Percentiles rank a stretch among this genome's conserved stretches.
Evolutionary conservation across 2,113 vertebrate genomes (phyloP).

Genomic region (Pithys albifrons): DNA sequence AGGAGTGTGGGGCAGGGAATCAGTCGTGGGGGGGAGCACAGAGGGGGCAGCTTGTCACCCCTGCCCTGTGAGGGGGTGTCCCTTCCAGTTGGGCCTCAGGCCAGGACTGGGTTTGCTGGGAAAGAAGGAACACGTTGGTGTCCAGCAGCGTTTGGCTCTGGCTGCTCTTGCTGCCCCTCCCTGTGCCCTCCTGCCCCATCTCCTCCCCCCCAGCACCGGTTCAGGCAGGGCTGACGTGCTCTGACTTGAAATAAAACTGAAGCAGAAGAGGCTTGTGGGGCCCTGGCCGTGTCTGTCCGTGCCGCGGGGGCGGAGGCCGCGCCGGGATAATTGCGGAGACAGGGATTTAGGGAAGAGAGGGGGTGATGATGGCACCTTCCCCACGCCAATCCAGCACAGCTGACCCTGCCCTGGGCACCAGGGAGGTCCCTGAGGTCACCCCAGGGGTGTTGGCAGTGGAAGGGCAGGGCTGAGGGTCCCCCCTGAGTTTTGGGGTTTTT

Average conservation of each 20-base stretch:
- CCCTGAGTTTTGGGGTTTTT: neutral
- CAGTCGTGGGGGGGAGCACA: accelerated
- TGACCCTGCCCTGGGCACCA: neutral
- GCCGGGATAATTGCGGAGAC: neutral
- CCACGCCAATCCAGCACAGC: accelerated
- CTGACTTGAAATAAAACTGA: conserved; percentile 70
- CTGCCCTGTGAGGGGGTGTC: neutral
- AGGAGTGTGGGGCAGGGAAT: neutral
- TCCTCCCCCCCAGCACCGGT: neutral
- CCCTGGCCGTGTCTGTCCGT: conserved; percentile 33
- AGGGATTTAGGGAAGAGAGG: neutral
- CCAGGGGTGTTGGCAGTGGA: neutral
- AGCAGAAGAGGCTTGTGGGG: conserved; percentile 18
- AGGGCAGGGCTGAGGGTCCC: neutral
- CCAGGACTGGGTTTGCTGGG: too few relatives aligned
- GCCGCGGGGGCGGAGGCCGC: neutral
- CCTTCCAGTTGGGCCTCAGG: neutral
- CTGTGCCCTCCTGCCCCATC: neutral
- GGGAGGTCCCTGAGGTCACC: neutral
- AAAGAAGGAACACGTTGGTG: neutral
- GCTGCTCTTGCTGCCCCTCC: neutral
- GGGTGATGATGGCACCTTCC: accelerated
- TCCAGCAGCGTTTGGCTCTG: neutral
- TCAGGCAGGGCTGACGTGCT: conserved; percentile 46
- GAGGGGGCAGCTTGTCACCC: neutral